Evolutionary conservation across 2,888 invertebrate species (phyloP), one percentile per base, ranked within the genome.

Genomic region (Volucella zonaria): DNA sequence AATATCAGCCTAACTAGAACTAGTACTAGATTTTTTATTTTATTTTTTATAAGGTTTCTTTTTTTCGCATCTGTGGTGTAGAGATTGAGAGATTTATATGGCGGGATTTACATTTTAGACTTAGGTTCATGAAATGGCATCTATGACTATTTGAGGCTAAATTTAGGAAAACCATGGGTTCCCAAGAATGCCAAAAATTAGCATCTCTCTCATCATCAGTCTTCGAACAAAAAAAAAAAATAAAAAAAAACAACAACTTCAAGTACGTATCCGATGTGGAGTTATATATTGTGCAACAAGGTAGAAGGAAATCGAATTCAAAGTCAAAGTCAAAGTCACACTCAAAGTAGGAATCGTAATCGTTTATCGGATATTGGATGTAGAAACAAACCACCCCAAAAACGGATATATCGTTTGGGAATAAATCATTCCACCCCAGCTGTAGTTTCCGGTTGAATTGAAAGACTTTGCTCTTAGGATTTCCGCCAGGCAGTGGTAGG

Each of bases 1-100:
- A 58, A 52, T 74, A 74, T 82, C 82, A 70, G 64, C 83, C 83
- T 83, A 83, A 70, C 83, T 83, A 83, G 79, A 59, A 75, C 75
- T 31, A 31, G 31, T 31, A 6, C 6, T 6, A 31, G 70, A 74
- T 12, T 54, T 23, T 23, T 18, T 18, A 1, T 18, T 18, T 18
- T 18, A 1, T 18, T 18, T 23, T 23, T 23, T 23, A 23, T 23
- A 23, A 54, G 40, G 47, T 40, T 56, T 56, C 12, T 54, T 47
- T 58, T 58, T 58, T 64, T 56, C 31, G 31, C 31, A 31, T 31
- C 31, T 31, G 31, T 31, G 31, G 31, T 61, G 58, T 62, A 54
- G 54, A 70, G 43, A 68, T 18, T 23, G 66, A 78, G 79, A 79
- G 74, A 75, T 56, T 67, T 42, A 62, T 43, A 52, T 14, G 10